Base-by-base conservation (phyloP, 1,140 invertebrate genomes). In the Drosophila sp. region DNA sequence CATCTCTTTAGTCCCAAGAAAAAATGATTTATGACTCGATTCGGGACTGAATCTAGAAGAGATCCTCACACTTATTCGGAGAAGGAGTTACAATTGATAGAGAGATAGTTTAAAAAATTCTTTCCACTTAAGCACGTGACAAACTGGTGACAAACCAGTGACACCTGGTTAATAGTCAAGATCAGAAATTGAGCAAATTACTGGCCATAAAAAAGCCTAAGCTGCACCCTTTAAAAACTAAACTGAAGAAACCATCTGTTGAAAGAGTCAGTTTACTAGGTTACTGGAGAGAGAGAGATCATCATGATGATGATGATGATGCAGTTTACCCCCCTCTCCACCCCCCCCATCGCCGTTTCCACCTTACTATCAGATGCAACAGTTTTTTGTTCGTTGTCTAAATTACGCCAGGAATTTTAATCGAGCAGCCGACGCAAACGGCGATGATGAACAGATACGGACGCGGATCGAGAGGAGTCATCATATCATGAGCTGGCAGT, bases 321-420 rank as follows among this genome's bases (percentile, higher is more conserved):
- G 40, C 35, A 11, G 35, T 38, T 7, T 8, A 32, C 6, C 6
- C 40, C 29, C 25, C 25, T 8, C 33, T 30, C 8, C 17, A 50
- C 30, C 8, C 44, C 5, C 38, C 33, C 41, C 25, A 3, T 8
- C 6, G 6, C 4, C 11, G 27, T 11, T 17, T 38, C 35, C 35
- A 38, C 35, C 35, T 38, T 38, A 38, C 35, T 38, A 38, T 38
- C 35, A 38, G 35, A 38, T 38, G 35, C 35, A 38, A 38, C 35
- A 38, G 10, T 38, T 38, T 38, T 38, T 17, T 25, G 17, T 63
- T 69, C 65, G 76, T 71, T 89, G 68, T 79, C 79, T 79, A 83
- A 87, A 89, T 87, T 79, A 87, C 76, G 84, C 66, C 77, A 87
- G 67, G 84, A 87, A 87, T 87, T 87, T 87, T 87, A 87, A 87